These are phyloP conservation scores for Sardinella longiceps DNA, from an alignment of 2,797 vertebrate species.

Conservation along the genomic window DNA sequence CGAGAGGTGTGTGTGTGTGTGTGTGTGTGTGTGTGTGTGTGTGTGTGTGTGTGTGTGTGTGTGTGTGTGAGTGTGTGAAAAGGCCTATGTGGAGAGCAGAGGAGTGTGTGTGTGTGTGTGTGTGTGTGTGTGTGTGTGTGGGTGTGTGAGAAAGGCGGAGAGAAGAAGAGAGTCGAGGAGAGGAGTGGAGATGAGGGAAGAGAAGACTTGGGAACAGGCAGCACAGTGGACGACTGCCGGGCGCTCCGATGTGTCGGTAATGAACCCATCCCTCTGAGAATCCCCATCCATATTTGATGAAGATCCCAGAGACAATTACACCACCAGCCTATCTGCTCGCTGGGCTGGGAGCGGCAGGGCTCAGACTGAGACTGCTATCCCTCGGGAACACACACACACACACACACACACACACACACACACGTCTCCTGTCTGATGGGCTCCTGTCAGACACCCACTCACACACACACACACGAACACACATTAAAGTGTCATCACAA, in stretches of 20 bases:
- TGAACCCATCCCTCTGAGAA: slow-evolving; percentile 71
- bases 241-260: slow-evolving; percentile 61
- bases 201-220: slow-evolving; percentile 51
- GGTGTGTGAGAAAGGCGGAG: too few species aligned
- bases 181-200: slow-evolving; percentile 56
- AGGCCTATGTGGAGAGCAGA: background rate
- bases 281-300: slow-evolving; percentile 78
- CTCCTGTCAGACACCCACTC: background rate
- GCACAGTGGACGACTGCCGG: background rate
- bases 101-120: too few species aligned
- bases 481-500: too few species aligned
- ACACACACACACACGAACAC: too few species aligned
- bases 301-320: slow-evolving; percentile 69
- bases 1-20: too few species aligned
- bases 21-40: too few species aligned
- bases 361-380: background rate
- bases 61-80: too few species aligned
- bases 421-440: too few species aligned
- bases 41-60: too few species aligned
- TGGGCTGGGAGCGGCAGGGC: background rate
- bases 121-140: too few species aligned
- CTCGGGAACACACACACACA: background rate
- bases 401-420: too few species aligned
- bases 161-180: background rate
- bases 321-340: slow-evolving; percentile 44